Evolutionary conservation across 1,140 invertebrate species (phyloP).

Genomic region (Drosophila busckii): DNA sequence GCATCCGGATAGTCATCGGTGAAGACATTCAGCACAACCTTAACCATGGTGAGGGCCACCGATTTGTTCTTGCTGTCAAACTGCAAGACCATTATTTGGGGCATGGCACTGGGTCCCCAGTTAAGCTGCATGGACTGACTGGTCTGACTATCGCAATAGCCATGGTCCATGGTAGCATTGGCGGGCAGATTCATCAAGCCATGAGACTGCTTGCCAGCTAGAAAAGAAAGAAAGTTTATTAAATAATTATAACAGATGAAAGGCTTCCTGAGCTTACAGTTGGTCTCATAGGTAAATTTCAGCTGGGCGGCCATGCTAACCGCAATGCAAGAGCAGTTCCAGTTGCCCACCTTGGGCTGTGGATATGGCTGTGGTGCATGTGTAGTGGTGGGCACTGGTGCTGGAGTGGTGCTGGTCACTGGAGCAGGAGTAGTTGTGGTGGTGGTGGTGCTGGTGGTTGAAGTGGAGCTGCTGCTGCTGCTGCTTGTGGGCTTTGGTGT

Average conservation of each 20-base stretch:
- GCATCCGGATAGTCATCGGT: constrained; percentile 57
- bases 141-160: constrained; percentile 34
- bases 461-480: constrained; percentile 21
- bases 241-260: neutral
- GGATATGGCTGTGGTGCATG: constrained; percentile 76
- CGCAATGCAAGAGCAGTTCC: constrained; percentile 82
- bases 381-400: constrained; percentile 46
- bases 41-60: constrained; percentile 39
- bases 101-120: constrained; percentile 50
- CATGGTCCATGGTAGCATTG: constrained; percentile 49
- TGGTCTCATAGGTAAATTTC: constrained; percentile 81
- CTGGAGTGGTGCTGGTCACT: constrained; percentile 35
- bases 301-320: constrained; percentile 83
- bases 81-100: constrained; percentile 43
- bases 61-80: constrained; percentile 49
- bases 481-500: neutral
- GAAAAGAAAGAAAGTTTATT: neutral
- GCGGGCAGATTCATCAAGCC: constrained; percentile 58
- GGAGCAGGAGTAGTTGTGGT: constrained; percentile 16
- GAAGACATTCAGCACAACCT: constrained; percentile 36
- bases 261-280: constrained; percentile 48
- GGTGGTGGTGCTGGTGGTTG: constrained; percentile 25
- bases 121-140: constrained; percentile 52
- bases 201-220: constrained; percentile 49
- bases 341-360: constrained; percentile 80